These are phyloP conservation scores for Climacteris rufus DNA, from an alignment of 2,113 vertebrate genomes.

Conservation along the genomic window DNA sequence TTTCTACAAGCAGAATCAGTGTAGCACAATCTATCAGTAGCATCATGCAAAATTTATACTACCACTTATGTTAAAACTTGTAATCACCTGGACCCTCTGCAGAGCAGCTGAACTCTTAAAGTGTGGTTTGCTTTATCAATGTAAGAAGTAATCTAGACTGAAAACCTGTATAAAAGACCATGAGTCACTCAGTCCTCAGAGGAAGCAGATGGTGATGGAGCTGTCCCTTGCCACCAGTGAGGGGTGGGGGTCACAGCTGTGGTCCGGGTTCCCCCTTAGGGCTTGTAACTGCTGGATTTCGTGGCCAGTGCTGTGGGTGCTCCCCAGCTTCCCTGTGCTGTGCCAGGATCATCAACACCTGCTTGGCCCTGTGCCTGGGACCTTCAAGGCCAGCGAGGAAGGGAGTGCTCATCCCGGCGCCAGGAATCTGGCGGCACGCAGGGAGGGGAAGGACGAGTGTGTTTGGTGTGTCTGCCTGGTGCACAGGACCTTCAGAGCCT, in stretches of 20 bases:
- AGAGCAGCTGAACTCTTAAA: neutral
- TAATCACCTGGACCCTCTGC: neutral
- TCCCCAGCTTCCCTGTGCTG: neutral
- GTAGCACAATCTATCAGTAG: neutral
- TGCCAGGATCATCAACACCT: neutral
- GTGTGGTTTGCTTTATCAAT: neutral
- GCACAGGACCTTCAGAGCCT: neutral
- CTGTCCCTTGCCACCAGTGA: neutral
- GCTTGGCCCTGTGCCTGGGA: neutral
- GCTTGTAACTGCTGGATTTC: neutral
- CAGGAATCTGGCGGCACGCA: neutral
- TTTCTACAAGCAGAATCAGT: neutral
- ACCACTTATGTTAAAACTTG: neutral
- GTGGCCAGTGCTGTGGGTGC: neutral
- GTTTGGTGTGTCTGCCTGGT: neutral
- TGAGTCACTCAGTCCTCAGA: neutral
- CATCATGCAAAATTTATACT: neutral
- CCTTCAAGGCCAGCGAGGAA: neutral
- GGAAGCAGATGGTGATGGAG: neutral
- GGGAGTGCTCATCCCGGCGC: accelerated
- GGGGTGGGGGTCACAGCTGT: neutral
- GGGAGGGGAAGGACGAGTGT: neutral
- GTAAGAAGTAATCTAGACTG: neutral
- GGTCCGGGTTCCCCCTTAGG: neutral
- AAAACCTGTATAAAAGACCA: neutral